A percentile compares a stretch with the other conserved stretches of the same genome.
Conservation (phyloP, 2,888 invertebrate genomes). For the Eilema depressum region DNA sequence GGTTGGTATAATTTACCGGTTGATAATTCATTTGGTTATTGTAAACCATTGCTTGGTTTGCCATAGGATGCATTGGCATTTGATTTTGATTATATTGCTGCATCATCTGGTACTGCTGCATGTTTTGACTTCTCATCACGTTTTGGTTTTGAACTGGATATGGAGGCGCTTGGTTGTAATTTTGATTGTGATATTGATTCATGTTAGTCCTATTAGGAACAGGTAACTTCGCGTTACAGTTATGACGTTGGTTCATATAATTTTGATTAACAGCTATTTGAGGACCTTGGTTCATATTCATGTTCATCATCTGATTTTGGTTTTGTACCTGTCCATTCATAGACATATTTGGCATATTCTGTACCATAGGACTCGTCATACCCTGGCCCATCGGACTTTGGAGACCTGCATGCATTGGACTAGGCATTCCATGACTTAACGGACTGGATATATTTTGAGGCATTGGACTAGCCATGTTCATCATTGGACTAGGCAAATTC, state of each 20-base stretch:
- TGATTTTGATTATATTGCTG: conserved; percentile 76
- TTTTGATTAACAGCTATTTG: conserved; percentile 64
- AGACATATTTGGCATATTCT: conserved; percentile 76
- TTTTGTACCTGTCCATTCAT: conserved; percentile 71
- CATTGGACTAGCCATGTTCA: conserved; percentile 73
- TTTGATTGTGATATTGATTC: conserved; percentile 76
- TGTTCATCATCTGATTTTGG: conserved; percentile 71
- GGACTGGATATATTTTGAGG: conserved; percentile 72
- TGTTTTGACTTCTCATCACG: conserved; percentile 70
- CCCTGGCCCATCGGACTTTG: conserved; percentile 81
- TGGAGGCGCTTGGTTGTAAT: conserved; percentile 69
- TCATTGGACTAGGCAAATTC: conserved; percentile 74
- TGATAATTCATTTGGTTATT: conserved; percentile 77
- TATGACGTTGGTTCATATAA: conserved; percentile 65
- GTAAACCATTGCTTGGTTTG: conserved; percentile 69
- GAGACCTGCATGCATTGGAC: conserved; percentile 79
- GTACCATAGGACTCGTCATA: conserved; percentile 78
- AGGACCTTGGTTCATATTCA: conserved; percentile 62
- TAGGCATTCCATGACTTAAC: conserved; percentile 80
- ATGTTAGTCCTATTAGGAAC: conserved; percentile 71
- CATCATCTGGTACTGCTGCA: conserved; percentile 78
- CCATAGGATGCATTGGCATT: conserved; percentile 67
- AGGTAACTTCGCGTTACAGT: conserved; percentile 68
- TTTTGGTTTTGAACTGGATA: conserved; percentile 76
- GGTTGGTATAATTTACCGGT: conserved; percentile 68